These are phyloP conservation scores for Agrotis ipsilon DNA, from an alignment of 2,888 invertebrate species.

Conservation along the genomic window DNA sequence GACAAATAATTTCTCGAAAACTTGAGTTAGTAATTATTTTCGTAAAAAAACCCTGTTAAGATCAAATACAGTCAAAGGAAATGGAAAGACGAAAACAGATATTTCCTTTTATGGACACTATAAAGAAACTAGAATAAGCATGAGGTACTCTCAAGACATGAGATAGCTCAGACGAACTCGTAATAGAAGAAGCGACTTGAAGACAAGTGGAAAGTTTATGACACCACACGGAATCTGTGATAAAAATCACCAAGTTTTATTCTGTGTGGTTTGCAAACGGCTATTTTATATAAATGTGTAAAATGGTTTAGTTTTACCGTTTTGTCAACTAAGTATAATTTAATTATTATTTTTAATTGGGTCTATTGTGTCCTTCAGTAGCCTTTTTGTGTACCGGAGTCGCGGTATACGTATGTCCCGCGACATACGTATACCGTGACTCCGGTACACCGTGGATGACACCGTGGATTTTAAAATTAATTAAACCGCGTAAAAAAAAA, in stretches of 20 bases:
- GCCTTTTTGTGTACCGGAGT: no score
- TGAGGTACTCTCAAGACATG: slow-evolving; percentile 37
- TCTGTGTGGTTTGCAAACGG: background rate
- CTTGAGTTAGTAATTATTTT: slow-evolving; percentile 3
- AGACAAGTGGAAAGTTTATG: slow-evolving; percentile 55
- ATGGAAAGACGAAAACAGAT: slow-evolving; percentile 23
- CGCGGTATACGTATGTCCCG: no score
- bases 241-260: slow-evolving; percentile 38
- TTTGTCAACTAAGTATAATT: no score
- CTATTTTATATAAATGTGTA: background rate
- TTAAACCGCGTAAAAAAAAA: no score
- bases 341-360: no score
- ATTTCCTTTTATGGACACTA: slow-evolving; percentile 51
- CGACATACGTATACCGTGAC: no score
- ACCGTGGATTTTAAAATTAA: no score
- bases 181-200: slow-evolving; percentile 45
- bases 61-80: slow-evolving; percentile 23
- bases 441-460: no score
- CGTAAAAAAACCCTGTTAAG: slow-evolving; percentile 6
- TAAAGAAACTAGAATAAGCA: slow-evolving; percentile 59
- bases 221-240: slow-evolving; percentile 26
- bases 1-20: slow-evolving; percentile 23
- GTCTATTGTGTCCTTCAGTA: no score
- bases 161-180: slow-evolving; percentile 50
- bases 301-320: background rate